Base-by-base conservation (phyloP, 2,113 vertebrate species). In the Apistogramma diplotaenia region DNA sequence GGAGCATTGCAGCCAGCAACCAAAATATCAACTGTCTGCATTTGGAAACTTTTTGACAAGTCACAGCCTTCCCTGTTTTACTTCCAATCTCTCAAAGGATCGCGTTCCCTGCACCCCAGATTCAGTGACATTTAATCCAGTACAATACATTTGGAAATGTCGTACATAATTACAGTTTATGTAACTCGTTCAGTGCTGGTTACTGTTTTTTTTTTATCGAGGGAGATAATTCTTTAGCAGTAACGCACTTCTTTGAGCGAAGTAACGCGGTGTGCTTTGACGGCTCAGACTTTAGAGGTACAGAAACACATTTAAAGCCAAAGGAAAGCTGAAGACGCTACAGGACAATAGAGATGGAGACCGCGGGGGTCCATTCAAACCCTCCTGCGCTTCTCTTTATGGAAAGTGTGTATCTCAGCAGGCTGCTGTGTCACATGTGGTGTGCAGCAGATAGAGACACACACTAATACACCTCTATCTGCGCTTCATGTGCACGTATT, bases 1-100 rank as follows among this genome's bases (percentile, higher is more conserved):
- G 81, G 83, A 82, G 89, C 89, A 57, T 91, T 81, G 74, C 55
- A 74, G 89, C 56, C 72, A 75, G 86, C 85, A 85, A 85, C 74
- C 80, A 59, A 89, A 93, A 91, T 87, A 90, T 91, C 89, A 89
- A 86, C 85, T 83, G 74, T 77, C 87, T 74, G 80, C 77, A 61
- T 85, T 67, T 77, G 79, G 58, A 88, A 92, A 91, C 74, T 88
- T 90, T 90, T 86, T 85, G 80, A 92, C 73, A 74, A 85, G 79
- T 87, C 33, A 10, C 83, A 81, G 73, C 18, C 75, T 85, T 87
- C 74, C 60, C 86, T 83, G 86, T 90, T 73, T 85, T 46, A 8
- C 78, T 71, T 67, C 16, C 40, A 40, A 74, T 59, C 54, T 88
- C 74, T 83, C 79, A 77, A 67, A 70, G 74, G 59, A 18, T 31